phyloP scores from a whole-genome alignment of 2,113 vertebrate genomes.

The Colistium nudipinnis region DNA sequence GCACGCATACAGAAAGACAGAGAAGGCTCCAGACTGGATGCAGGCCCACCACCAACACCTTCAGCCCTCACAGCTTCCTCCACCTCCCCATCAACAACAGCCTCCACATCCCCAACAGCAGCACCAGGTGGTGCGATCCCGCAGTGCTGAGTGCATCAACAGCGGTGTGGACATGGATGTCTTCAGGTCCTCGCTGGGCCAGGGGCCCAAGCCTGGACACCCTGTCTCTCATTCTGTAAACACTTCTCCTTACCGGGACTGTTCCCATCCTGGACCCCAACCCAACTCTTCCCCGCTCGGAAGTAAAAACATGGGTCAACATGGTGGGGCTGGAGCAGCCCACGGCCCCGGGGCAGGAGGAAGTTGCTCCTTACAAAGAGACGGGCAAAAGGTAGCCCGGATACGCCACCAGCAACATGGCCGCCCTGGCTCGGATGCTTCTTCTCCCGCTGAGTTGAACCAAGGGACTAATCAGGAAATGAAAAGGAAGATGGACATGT shows the following conservation, averaged over 20 bases:
- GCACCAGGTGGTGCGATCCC: slow-evolving; percentile 82
- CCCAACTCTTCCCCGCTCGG: slow-evolving; percentile 78
- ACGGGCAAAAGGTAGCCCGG: slow-evolving; percentile 91
- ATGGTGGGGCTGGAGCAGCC: slow-evolving; percentile 56
- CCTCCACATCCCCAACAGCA: slow-evolving; percentile 73
- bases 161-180: slow-evolving; percentile 83
- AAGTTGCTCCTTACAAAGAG: slow-evolving; percentile 92
- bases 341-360: slow-evolving; percentile 56
- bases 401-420: slow-evolving; percentile 96
- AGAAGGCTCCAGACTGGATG: slow-evolving; percentile 88
- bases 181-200: slow-evolving; percentile 82
- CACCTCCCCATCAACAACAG: slow-evolving; percentile 67
- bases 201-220: slow-evolving; percentile 82
- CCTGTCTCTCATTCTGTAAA: slow-evolving; percentile 85
- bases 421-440: slow-evolving; percentile 78
- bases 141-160: slow-evolving; percentile 89
- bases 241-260: slow-evolving; percentile 86
- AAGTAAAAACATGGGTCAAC: slow-evolving; percentile 74
- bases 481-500: slow-evolving; percentile 90
- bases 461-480: slow-evolving; percentile 80
- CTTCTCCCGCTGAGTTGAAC: slow-evolving; percentile 70
- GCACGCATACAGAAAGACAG: slow-evolving; percentile 85
- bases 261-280: slow-evolving; percentile 84
- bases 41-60: slow-evolving; percentile 79
- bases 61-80: slow-evolving; percentile 69